Base-by-base conservation (phyloP, 2,888 invertebrate species). In the Carterocephalus palaemon region DNA sequence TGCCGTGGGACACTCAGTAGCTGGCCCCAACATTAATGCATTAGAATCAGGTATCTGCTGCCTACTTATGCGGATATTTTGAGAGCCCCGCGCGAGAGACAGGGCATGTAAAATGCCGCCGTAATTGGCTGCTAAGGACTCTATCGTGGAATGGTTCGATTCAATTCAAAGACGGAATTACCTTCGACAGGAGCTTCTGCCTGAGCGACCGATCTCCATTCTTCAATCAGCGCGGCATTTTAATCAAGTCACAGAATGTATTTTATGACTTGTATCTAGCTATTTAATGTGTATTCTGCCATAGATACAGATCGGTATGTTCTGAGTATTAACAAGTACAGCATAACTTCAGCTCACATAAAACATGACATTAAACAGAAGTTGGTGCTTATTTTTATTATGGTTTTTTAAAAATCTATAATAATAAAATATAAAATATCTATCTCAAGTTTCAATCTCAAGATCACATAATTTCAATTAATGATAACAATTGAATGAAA, bases 1-100 rank as follows among this genome's bases (percentile, higher is more conserved):
- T 47, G 52, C 53, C 60, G 58, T 60, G 60, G 57, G 54, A 59
- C 56, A 53, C 50, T 42, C 52, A 55, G 49, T 50, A 48, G 49
- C 49, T 48, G 41, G 48, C 28, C 42, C 41, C 26, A 28, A 43
- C 42, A 36, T 43, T 43, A 43, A 36, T 43, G 43, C 36, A 43
- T 43, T 43, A 43, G 36, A 43, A 43, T 43, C 43, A 43, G 43
- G 34, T 42, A 42, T 42, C 23, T 43, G 33, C n/a, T 33, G 31
- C 15, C 41, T 42, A 24, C 34, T 42, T 42, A 34, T 42, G 41
- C 41, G 41, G 41, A 42, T 42, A 42, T 42, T 42, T 42, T 42
- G 42, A 26, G 42, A 34, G 34, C 34, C 26, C 24, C 13, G 28
- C 8, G n/a, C 1, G 4, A 16, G 12, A 12, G 26, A 24, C 15